Percentiles rank a stretch among this genome's conserved stretches.
phyloP scores from a whole-genome alignment of 1,140 invertebrate species.

The Subanguina moxae region DNA sequence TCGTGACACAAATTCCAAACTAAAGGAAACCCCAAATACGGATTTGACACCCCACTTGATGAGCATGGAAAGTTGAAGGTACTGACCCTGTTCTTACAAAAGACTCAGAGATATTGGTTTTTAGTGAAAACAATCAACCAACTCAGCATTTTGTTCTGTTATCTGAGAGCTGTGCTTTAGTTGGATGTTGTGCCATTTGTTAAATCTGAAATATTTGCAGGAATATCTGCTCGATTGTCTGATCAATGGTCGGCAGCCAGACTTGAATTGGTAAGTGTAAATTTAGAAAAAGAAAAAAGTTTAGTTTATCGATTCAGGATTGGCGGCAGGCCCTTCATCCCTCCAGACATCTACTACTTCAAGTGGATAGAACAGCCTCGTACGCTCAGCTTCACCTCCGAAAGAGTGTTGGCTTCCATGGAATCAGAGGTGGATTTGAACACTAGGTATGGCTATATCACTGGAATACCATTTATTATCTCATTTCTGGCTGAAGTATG shows the following conservation, averaged over 20 bases:
- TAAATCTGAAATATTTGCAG: constrained; percentile 23
- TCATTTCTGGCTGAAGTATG: constrained; percentile 15
- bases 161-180: too few relatives aligned
- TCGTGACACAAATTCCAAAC: too few relatives aligned
- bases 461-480: constrained; percentile 12
- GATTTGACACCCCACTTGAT: too few relatives aligned
- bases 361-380: constrained; percentile 59
- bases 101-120: too few relatives aligned
- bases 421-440: constrained; percentile 53
- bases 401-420: constrained; percentile 55
- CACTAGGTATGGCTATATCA: constrained; percentile 13
- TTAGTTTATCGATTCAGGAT: constrained; percentile 25
- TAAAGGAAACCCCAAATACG: too few relatives aligned
- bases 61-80: too few relatives aligned
- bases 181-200: too few relatives aligned
- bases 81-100: too few relatives aligned
- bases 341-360: constrained; percentile 59
- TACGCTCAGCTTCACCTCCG: constrained; percentile 56
- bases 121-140: too few relatives aligned
- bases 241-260: constrained; percentile 57
- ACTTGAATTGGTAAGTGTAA: constrained; percentile 48
- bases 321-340: constrained; percentile 56
- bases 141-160: too few relatives aligned
- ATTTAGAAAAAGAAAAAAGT: too few relatives aligned
- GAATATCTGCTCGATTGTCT: constrained; percentile 58